Conservation (phyloP, 2,113 vertebrate species). For the Neomonachus schauinslandi region DNA sequence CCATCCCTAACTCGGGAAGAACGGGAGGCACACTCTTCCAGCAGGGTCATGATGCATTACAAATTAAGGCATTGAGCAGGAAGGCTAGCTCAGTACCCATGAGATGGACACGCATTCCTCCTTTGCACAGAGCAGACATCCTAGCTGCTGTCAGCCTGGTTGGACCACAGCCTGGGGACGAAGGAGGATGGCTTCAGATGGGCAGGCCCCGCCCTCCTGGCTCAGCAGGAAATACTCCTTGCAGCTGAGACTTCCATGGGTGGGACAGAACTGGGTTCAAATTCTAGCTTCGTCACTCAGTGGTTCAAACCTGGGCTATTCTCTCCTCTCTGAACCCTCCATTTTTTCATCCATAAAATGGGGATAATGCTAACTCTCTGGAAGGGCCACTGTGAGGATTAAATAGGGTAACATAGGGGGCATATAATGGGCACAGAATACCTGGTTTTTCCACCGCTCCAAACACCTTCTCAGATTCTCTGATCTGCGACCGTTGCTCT, state of each 20-base stretch:
- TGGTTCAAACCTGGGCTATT: neutral
- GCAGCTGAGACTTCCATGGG: neutral
- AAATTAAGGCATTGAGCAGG: constrained; percentile 75
- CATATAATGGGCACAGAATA: accelerated
- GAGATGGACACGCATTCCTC: constrained; percentile 78
- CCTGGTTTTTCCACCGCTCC: no score
- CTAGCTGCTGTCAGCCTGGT: neutral
- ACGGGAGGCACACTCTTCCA: constrained; percentile 63
- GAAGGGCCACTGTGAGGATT: neutral
- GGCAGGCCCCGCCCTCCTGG: neutral
- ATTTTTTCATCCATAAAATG: neutral
- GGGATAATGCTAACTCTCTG: neutral
- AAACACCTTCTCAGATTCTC: neutral
- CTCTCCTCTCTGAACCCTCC: neutral
- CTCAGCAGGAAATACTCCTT: neutral
- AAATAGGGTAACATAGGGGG: neutral
- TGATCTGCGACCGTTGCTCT: neutral
- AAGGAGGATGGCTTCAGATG: neutral
- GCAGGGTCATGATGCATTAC: constrained; percentile 70
- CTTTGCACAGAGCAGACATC: constrained; percentile 66
- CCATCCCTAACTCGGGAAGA: constrained; percentile 60
- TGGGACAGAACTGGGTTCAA: neutral
- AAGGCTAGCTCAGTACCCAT: constrained; percentile 69
- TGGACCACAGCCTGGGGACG: neutral
- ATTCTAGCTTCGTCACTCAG: neutral